Evolutionary conservation across 2,113 vertebrate genomes (phyloP).

Genomic region (Malurus alboscapulatus): DNA sequence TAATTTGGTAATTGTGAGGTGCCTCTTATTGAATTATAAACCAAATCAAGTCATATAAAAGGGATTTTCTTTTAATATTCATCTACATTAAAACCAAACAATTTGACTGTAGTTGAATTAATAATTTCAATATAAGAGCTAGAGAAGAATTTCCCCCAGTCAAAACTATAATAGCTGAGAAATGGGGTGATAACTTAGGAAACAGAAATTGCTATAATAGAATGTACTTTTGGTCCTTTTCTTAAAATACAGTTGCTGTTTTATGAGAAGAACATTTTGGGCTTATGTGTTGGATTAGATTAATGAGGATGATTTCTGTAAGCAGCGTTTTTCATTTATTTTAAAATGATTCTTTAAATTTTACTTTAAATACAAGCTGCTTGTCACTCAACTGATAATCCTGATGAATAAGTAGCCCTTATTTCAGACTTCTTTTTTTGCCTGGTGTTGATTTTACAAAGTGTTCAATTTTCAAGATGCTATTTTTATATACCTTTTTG

Average conservation of each 20-base stretch:
- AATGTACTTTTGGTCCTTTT: neutral
- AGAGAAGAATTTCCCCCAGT: neutral
- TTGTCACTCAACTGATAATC: neutral
- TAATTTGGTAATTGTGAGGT: neutral
- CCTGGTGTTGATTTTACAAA: neutral
- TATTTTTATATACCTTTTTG: neutral
- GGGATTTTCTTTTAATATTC: neutral
- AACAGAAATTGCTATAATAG: neutral
- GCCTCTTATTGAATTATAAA: neutral
- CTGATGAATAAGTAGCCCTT: neutral
- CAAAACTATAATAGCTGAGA: neutral
- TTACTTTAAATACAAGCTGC: neutral
- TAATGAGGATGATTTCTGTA: neutral
- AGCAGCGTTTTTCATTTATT: neutral
- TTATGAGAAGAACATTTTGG: neutral
- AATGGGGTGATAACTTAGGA: neutral
- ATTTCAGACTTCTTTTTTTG: neutral
- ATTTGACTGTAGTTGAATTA: neutral
- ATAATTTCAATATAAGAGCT: neutral
- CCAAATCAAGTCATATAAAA: neutral
- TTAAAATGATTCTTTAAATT: neutral
- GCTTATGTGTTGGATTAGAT: neutral
- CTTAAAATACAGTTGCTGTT: neutral
- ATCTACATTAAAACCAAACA: neutral
- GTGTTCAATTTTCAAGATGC: neutral